Conservation (phyloP, 2,797 vertebrate species). For the Phrynocephalus vlangalii region DNA sequence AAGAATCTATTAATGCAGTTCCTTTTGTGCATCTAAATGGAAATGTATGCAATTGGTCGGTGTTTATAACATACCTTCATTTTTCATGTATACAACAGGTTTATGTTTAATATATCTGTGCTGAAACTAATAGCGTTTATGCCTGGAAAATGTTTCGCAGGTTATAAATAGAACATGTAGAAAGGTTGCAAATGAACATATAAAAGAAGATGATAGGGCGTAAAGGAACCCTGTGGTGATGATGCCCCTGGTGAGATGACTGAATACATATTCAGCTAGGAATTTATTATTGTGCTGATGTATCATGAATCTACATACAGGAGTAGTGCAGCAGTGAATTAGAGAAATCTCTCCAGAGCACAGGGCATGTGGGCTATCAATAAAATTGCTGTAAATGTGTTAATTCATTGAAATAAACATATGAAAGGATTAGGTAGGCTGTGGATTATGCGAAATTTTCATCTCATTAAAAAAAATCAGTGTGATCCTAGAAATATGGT, state of each 20-base stretch:
- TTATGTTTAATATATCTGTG: neutral
- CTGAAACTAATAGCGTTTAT: neutral
- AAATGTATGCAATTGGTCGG: neutral
- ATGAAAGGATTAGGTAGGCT: neutral
- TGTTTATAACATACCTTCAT: neutral
- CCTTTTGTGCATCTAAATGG: neutral
- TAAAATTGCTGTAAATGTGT: neutral
- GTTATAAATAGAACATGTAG: neutral
- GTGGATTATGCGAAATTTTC: neutral
- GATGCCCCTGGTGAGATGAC: neutral
- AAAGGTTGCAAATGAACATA: neutral
- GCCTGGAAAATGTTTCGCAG: too few species aligned
- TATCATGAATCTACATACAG: neutral
- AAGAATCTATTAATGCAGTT: neutral
- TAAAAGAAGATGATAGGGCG: neutral
- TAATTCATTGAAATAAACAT: constrained; percentile 5
- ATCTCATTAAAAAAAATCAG: neutral
- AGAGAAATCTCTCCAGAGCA: neutral
- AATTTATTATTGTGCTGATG: neutral
- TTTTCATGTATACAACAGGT: neutral
- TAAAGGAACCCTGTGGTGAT: neutral
- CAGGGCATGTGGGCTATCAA: neutral
- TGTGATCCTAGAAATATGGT: neutral
- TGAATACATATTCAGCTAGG: neutral
- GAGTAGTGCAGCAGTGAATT: neutral